These are phyloP conservation scores for Zoanthus sociatus DNA, from an alignment of 92 coral and sea anemone species.

Conservation along the genomic window DNA sequence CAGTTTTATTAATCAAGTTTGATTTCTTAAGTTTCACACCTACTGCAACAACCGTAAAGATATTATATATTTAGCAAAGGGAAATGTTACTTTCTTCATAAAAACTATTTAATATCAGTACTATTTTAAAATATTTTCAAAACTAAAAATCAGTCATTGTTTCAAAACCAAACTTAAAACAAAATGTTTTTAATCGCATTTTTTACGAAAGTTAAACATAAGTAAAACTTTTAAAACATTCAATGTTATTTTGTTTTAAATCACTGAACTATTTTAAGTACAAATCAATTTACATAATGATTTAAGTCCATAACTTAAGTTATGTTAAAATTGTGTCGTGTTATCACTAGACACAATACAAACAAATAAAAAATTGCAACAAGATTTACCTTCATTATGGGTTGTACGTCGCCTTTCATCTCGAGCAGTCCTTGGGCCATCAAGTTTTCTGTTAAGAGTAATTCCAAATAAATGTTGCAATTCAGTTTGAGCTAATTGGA, in stretches of 20 bases:
- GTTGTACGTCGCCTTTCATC: conserved; percentile 98
- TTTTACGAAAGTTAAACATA: no score
- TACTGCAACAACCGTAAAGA: no score
- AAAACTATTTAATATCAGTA: no score
- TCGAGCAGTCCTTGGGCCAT: conserved; percentile 89
- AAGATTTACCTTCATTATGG: conserved; percentile 87
- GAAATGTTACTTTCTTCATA: no score
- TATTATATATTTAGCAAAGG: no score
- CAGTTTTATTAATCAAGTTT: no score
- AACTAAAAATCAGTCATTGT: no score
- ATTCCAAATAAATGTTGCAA: conserved; percentile 31
- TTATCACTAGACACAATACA: background rate
- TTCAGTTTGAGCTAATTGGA: conserved; percentile 9
- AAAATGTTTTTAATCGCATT: no score
- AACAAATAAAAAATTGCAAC: background rate
- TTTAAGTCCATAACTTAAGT: background rate
- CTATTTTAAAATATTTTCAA: no score
- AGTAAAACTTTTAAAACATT: background rate
- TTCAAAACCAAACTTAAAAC: no score
- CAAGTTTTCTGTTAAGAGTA: conserved; percentile 88
- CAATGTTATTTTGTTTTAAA: background rate
- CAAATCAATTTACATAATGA: background rate
- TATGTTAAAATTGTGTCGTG: background rate
- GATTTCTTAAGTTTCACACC: no score
- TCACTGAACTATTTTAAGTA: background rate